Evolutionary conservation across 2,113 vertebrate genomes (phyloP), one percentile per base, ranked within the genome.

Genomic region (Enhydra lutris): DNA sequence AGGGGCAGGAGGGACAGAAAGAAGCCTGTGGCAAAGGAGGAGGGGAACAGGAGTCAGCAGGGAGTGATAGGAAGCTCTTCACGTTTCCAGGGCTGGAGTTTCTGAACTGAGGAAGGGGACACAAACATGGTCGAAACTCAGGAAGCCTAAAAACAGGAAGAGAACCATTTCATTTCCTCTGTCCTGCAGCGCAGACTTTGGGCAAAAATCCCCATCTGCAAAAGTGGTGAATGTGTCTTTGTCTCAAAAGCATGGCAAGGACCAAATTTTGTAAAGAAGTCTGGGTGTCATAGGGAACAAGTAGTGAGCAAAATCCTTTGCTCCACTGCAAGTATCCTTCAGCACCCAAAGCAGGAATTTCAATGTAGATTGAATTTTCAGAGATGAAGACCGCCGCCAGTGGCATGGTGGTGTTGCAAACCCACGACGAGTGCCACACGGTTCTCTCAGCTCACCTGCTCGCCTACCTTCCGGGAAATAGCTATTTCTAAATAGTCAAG

Each of bases 31-130:
- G 69, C 29, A 17, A 6, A 31, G 29, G 57, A 3, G 7, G 29
- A 6, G 50, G 50, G 20, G 17, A 14, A 34, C 0, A 26, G 65
- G 74, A 50, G 47, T 74, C 76, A 11, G 76, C 71, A 29, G 0
- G 65, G 4, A 0, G 0, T 4, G 6, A 17, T 0, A 2, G 6
- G 50, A 21, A 17, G 52, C 21, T 2, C 21, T 59, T 39, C 13
- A 1, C 9, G 11, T 50, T 26, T 4, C 81, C 14, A 1, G 23
- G 4, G 36, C 29, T 34, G 12, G 18, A 36, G 45, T 13, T 42
- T 11, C 4, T 10, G 1, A 0, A 0, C 2, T 3, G 4, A 90
- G 36, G n/a, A 47, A 71, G 45, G 14, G 36, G 23, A 24, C 39
- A 15, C 81, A 59, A 6, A 39, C 5, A 23, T 0, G 4, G 6